Evolutionary conservation across 37 sponge, comb jelly and placozoan genomes (phyloP).

Genomic region (Theonella swinhoei): DNA sequence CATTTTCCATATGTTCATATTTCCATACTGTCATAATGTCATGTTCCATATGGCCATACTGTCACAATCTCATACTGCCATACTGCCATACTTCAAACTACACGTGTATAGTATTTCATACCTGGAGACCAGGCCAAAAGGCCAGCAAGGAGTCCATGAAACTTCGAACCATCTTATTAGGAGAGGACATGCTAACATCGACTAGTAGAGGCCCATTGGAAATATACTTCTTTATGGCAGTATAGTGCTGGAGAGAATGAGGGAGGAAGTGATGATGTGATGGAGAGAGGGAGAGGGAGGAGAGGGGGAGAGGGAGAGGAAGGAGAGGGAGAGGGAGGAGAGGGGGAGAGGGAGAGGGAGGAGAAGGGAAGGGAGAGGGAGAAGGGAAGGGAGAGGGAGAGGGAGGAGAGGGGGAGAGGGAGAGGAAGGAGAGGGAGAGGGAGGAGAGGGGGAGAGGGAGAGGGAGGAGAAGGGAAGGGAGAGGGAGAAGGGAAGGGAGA

Average conservation of each 20-base stretch:
- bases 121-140: slow-evolving; percentile 99
- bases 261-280: not conserved
- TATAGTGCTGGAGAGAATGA: slow-evolving; percentile 76
- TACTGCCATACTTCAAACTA: not conserved
- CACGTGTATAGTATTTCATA: slow-evolving; percentile 19
- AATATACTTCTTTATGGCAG: slow-evolving; percentile 77
- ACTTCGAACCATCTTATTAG: slow-evolving; percentile 45
- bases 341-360: too few relatives aligned
- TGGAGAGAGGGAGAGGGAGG: slow-evolving; percentile 3
- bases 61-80: not conserved
- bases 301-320: too few relatives aligned
- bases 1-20: too few relatives aligned
- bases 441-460: not conserved
- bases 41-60: not conserved
- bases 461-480: not conserved
- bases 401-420: too few relatives aligned
- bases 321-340: too few relatives aligned
- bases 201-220: slow-evolving; percentile 70
- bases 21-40: not conserved
- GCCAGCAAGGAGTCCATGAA: slow-evolving; percentile 94
- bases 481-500: not conserved
- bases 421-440: not conserved
- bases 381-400: not conserved
- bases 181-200: slow-evolving; percentile 81
- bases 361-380: slow-evolving; percentile 20